Evolutionary conservation across 2,113 vertebrate genomes (phyloP).

Genomic region (Eudyptes chrysolophus): DNA sequence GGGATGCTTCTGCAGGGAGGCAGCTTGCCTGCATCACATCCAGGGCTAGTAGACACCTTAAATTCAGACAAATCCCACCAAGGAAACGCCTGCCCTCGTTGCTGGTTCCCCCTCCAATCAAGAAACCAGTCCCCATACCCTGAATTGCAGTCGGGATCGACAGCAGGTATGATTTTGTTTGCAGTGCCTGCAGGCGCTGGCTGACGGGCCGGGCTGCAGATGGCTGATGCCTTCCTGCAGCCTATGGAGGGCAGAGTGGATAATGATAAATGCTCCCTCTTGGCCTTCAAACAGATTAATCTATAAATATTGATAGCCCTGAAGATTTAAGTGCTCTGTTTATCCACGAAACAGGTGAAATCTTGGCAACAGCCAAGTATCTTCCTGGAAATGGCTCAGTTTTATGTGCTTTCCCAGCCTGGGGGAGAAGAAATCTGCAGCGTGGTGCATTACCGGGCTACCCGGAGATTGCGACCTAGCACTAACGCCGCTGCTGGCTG

Average conservation of each 20-base stretch:
- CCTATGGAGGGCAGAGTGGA: not conserved
- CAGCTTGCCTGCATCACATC: not conserved
- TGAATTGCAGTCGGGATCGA: accelerated
- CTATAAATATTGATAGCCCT: constrained; percentile 48
- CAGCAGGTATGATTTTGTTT: not conserved
- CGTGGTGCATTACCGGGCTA: not conserved
- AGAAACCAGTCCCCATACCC: not conserved
- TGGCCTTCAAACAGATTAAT: constrained; percentile 25
- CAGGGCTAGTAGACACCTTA: too few relatives aligned
- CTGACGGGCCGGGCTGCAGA: not conserved
- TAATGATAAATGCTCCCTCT: not conserved
- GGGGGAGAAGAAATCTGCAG: not conserved
- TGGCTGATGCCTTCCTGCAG: not conserved
- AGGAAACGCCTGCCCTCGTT: not conserved
- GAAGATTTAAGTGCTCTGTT: constrained; percentile 34
- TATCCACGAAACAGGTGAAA: constrained; percentile 8
- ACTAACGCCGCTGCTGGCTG: not conserved
- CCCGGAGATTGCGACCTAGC: not conserved
- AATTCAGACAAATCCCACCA: not conserved
- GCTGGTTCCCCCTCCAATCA: not conserved
- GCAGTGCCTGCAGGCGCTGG: not conserved
- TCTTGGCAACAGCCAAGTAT: not conserved
- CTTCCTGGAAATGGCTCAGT: not conserved
- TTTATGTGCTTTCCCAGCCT: not conserved
- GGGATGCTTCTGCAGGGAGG: not conserved